phyloP scores from a whole-genome alignment of 2,113 vertebrate genomes.

The Ramphastos sulfuratus region DNA sequence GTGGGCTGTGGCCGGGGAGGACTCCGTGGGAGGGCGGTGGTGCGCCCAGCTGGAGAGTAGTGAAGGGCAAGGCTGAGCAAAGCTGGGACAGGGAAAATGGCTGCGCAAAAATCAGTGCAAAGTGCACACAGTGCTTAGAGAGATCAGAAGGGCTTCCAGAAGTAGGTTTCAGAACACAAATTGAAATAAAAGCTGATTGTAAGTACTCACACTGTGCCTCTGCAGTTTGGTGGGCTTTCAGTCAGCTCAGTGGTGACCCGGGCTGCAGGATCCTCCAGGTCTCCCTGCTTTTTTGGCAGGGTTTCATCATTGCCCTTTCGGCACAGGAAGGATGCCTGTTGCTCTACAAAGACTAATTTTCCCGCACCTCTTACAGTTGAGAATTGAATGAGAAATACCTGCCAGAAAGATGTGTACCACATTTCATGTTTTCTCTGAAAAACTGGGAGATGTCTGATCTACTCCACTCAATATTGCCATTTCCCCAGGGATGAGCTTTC shows the following conservation, averaged over 20 bases:
- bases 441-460: background rate
- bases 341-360: background rate
- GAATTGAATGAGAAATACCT: background rate
- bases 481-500: background rate
- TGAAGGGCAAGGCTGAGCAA: background rate
- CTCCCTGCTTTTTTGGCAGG: background rate
- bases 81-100: background rate
- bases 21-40: background rate
- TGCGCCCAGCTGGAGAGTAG: background rate
- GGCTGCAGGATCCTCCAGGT: background rate
- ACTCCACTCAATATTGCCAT: background rate
- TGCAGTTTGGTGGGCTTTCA: background rate
- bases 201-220: background rate
- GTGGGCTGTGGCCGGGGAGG: rapidly evolving
- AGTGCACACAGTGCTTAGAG: background rate
- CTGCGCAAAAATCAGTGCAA: background rate
- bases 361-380: background rate
- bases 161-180: background rate
- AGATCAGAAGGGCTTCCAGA: background rate
- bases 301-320: rapidly evolving
- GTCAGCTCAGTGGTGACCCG: background rate
- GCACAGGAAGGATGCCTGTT: background rate
- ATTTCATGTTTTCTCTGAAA: background rate
- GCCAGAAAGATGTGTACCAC: background rate
- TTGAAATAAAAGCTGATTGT: background rate